Base-by-base conservation (phyloP, 2,888 invertebrate species). In the Tenthredo livida region DNA sequence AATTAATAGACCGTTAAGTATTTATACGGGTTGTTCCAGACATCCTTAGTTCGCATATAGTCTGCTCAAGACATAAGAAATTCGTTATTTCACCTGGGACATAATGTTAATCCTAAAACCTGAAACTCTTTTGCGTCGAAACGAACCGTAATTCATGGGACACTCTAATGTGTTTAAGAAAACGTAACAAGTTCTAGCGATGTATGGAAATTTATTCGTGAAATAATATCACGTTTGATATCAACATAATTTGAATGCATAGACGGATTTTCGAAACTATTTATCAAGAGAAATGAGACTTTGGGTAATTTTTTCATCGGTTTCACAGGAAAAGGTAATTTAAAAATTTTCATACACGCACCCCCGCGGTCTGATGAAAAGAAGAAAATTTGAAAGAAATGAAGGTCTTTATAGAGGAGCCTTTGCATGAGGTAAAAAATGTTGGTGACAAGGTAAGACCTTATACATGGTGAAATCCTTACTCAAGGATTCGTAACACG, bases 401-500 rank as follows among this genome's bases (percentile, higher is more conserved):
- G 43, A 43, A 40, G 43, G 43, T 10, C 25, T 77, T 29, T 33
- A 17, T 12, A 17, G 25, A n/a, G 25, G 7, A 12, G 7, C 21
- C 37, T 40, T 58, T 61, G 80, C 37, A 33, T 61, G 17, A 61
- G 40, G 21, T 10, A 17, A 80, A 61, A 40, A 29, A 54, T 25
- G 17, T 54, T n/a, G 17, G 77, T 50, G 77, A 29, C 47, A 33
- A 12, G 29, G 50, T 33, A 15, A 50, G 50, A 77, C 29, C 29
- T 33, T 77, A 50, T 50, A 50, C 25, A 33, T 33, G 40, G 25
- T 33, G 21, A 80, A 80, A 61, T 61, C 58, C 61, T 61, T 37
- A 80, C 37, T 40, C 61, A 80, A 58, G 80, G 61, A 80, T 61
- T 80, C 61, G 61, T 80, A 80, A 33, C 40, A 37, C 80, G 21